Conservation (phyloP, 2,888 invertebrate genomes). For the Aporophyla lueneburgensis region DNA sequence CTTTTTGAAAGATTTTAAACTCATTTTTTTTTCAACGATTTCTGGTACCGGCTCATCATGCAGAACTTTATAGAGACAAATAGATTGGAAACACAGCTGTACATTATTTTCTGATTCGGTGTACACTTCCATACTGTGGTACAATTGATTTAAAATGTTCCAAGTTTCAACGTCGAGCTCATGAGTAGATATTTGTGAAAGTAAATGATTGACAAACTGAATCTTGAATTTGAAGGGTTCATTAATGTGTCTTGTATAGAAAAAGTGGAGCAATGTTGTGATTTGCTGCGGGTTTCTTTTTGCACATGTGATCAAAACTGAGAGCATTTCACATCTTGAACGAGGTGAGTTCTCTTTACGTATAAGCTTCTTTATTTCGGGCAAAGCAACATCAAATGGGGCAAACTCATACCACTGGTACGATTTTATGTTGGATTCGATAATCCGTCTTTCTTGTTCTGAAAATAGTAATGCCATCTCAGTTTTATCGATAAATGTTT, state of each 20-base stretch:
- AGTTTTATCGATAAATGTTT: conserved; percentile 29
- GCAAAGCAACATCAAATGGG: conserved; percentile 73
- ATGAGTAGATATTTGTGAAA: conserved; percentile 72
- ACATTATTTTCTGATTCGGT: conserved; percentile 73
- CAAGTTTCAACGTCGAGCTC: conserved; percentile 76
- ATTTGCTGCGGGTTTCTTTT: conserved; percentile 71
- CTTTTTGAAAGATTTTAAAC: background rate
- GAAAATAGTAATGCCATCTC: conserved; percentile 12
- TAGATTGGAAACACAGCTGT: conserved; percentile 75
- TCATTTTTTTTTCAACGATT: conserved; percentile 78
- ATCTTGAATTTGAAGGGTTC: conserved; percentile 81
- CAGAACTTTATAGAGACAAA: conserved; percentile 78
- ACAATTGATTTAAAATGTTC: conserved; percentile 79
- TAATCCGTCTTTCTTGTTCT: conserved; percentile 24
- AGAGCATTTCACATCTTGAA: conserved; percentile 76
- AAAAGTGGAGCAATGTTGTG: conserved; percentile 76
- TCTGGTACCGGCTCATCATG: conserved; percentile 76
- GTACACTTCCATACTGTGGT: conserved; percentile 82
- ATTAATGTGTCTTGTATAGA: conserved; percentile 80
- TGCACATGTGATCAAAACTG: conserved; percentile 75
- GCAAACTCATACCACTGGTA: conserved; percentile 53
- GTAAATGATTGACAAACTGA: conserved; percentile 75
- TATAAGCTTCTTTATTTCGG: conserved; percentile 77
- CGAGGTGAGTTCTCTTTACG: conserved; percentile 74
- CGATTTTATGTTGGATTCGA: conserved; percentile 59